Conservation (phyloP, 2,888 invertebrate genomes). For the Caenorhabditis sp. region DNA sequence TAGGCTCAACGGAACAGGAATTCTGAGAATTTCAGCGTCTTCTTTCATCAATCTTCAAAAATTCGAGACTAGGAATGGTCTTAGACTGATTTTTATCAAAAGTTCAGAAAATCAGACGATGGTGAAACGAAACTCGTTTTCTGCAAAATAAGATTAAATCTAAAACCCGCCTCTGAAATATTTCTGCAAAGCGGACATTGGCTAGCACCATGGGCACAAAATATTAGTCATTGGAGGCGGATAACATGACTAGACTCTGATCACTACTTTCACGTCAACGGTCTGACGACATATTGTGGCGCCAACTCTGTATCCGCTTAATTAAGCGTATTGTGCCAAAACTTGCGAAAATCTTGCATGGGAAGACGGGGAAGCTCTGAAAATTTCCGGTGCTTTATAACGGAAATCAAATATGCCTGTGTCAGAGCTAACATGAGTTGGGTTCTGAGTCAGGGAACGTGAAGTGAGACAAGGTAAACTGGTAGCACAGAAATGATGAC, state of each 20-base stretch:
- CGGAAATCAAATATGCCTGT: background rate
- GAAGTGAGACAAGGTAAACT: background rate
- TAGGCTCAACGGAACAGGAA: too few species aligned
- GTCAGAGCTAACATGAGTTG: background rate
- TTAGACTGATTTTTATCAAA: too few species aligned
- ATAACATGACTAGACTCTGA: background rate
- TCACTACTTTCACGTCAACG: background rate
- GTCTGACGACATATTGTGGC: slow-evolving; percentile 5
- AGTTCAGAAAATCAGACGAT: background rate
- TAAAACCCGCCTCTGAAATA: slow-evolving; percentile 9
- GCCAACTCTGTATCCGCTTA: slow-evolving; percentile 1
- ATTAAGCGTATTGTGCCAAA: slow-evolving; percentile 43
- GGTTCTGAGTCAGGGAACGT: too few species aligned
- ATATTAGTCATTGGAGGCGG: slow-evolving; percentile 10
- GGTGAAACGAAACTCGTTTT: background rate
- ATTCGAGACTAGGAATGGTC: too few species aligned
- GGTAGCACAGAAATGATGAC: slow-evolving; percentile 52
- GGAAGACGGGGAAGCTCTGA: slow-evolving; percentile 9
- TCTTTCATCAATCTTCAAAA: too few species aligned
- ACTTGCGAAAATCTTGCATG: slow-evolving; percentile 1
- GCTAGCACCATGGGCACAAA: slow-evolving; percentile 1
- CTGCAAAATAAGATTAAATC: background rate
- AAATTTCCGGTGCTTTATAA: background rate
- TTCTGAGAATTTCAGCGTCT: too few species aligned
- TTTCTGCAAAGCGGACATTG: background rate